These are phyloP conservation scores for Xenotilapia longispinis DNA, from an alignment of 2,113 vertebrate genomes.

Conservation along the genomic window DNA sequence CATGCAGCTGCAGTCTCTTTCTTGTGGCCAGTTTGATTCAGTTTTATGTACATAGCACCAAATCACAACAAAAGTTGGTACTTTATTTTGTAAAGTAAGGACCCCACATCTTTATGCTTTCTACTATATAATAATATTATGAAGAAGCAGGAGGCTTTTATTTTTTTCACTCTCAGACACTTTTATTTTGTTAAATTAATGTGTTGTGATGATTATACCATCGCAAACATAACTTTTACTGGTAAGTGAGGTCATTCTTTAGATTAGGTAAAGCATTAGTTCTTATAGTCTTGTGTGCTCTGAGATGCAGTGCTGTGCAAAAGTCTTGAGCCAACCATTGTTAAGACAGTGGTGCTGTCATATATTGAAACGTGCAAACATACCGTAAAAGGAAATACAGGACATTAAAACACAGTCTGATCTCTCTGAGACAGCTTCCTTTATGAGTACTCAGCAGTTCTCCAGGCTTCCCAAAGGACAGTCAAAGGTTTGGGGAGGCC, in stretches of 20 bases:
- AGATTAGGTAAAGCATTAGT: neutral
- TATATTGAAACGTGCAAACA: neutral
- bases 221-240: accelerated
- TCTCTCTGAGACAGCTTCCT: neutral
- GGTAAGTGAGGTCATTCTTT: neutral
- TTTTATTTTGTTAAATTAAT: neutral
- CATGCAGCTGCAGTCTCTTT: neutral
- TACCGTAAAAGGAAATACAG: neutral
- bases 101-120: neutral
- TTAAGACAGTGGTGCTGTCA: accelerated
- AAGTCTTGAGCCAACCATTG: neutral
- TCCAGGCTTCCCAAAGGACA: neutral
- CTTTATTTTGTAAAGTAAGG: neutral
- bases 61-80: neutral
- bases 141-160: neutral
- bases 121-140: neutral
- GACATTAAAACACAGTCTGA: neutral
- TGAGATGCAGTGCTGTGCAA: neutral
- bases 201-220: neutral
- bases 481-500: neutral
- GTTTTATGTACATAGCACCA: accelerated
- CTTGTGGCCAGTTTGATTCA: neutral
- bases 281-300: neutral
- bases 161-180: neutral
- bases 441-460: neutral